These are phyloP conservation scores for Aphidius ervi DNA, from an alignment of 1,140 invertebrate species.

Conservation along the genomic window DNA sequence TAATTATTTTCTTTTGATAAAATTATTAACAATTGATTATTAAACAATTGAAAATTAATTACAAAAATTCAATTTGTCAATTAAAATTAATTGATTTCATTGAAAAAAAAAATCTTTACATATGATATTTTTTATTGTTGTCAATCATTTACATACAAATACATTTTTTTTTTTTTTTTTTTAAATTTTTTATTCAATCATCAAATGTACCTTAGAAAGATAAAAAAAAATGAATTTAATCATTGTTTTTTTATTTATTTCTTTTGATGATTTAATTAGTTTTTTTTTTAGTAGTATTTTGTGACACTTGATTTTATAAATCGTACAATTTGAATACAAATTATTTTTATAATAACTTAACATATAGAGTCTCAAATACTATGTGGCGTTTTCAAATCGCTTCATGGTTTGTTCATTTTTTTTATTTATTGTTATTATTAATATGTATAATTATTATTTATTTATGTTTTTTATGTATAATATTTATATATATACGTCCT, in stretches of 20 bases:
- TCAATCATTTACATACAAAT: conserved; percentile 52
- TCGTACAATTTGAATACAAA: conserved; percentile 22
- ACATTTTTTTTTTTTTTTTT: conserved; percentile 33
- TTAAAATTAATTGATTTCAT: no score
- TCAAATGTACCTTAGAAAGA: background rate
- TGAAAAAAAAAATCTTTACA: background rate
- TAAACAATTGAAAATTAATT: no score
- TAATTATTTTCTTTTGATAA: background rate
- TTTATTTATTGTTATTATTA: conserved; percentile 16
- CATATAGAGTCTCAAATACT: conserved; percentile 27
- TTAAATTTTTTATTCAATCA: conserved; percentile 29
- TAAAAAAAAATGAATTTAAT: conserved; percentile 10
- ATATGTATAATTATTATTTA: conserved; percentile 22
- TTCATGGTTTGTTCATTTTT: conserved; percentile 18
- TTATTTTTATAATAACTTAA: conserved; percentile 22
- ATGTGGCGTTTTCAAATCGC: conserved; percentile 30
- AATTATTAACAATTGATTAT: no score
- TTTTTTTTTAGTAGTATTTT: background rate
- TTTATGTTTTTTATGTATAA: conserved; percentile 15
- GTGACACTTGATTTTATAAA: background rate
- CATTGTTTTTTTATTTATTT: background rate
- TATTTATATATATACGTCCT: conserved; percentile 24
- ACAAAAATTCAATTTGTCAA: no score
- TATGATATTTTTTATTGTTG: conserved; percentile 42
- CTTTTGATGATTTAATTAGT: background rate